Percentiles rank a stretch among this genome's conserved stretches.
These are phyloP conservation scores for Hemiprocne comata DNA, from an alignment of 2,113 vertebrate genomes.

Conservation along the genomic window DNA sequence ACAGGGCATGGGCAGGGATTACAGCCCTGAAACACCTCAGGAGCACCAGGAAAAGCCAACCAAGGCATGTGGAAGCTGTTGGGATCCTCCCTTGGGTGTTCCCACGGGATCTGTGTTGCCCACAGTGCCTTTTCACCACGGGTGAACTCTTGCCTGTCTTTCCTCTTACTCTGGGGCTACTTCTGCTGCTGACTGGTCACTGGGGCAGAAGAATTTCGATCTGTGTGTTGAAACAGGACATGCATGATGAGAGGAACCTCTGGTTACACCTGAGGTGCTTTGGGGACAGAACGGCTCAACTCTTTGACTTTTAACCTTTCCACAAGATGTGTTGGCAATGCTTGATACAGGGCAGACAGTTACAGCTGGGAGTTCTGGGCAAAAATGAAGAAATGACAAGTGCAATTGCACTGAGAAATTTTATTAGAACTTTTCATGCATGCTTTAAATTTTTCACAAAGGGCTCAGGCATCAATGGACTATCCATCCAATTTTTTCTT, in stretches of 20 bases:
- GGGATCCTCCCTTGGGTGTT: no score
- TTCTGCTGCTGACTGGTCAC: background rate
- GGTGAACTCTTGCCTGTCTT: background rate
- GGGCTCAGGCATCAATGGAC: background rate
- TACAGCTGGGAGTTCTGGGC: background rate
- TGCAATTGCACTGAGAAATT: background rate
- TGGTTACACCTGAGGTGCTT: fast-evolving
- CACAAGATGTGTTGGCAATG: background rate
- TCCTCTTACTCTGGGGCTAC: background rate
- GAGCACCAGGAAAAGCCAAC: background rate
- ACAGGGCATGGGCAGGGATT: no score
- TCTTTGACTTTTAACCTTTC: no score
- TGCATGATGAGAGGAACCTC: background rate
- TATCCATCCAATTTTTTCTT: background rate
- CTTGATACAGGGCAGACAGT: background rate
- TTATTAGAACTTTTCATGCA: background rate
- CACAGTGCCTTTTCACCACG: no score
- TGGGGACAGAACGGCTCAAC: background rate
- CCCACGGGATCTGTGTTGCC: background rate
- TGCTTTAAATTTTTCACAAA: background rate
- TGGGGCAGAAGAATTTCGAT: background rate
- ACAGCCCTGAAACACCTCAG: background rate
- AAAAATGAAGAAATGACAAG: background rate
- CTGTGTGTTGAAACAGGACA: background rate
- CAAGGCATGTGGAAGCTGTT: fast-evolving